These are phyloP conservation scores for Adela reaumurella DNA, from an alignment of 2,888 invertebrate genomes.

Conservation along the genomic window DNA sequence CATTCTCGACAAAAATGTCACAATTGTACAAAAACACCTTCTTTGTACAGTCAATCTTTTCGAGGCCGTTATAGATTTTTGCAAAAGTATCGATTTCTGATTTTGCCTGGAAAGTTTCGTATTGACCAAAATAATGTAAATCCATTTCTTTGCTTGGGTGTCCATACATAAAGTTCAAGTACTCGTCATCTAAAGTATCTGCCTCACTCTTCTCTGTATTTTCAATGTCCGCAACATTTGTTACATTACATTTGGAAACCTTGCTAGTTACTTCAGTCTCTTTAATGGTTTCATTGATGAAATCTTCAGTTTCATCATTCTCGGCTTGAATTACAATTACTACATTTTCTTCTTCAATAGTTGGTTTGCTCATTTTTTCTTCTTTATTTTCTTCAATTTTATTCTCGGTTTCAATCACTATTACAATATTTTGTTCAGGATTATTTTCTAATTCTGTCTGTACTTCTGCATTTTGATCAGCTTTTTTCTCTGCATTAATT, in stretches of 20 bases:
- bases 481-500: not conserved
- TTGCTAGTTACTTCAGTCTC: too few relatives aligned
- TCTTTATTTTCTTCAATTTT: too few relatives aligned
- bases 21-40: slow-evolving; percentile 40
- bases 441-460: too few relatives aligned
- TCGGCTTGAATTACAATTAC: too few relatives aligned
- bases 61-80: slow-evolving; percentile 25
- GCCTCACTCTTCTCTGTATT: slow-evolving; percentile 1
- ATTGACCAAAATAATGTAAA: slow-evolving; percentile 33
- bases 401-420: too few relatives aligned
- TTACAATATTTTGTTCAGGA: too few relatives aligned
- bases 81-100: slow-evolving; percentile 27
- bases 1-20: slow-evolving; percentile 32
- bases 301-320: too few relatives aligned
- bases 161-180: slow-evolving; percentile 9
- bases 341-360: too few relatives aligned
- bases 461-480: not conserved
- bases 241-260: slow-evolving; percentile 1
- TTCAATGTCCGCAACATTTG: not conserved
- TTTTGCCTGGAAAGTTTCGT: slow-evolving; percentile 35
- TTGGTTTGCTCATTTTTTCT: too few relatives aligned
- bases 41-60: slow-evolving; percentile 15
- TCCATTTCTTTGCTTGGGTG: slow-evolving; percentile 5
- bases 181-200: not conserved
- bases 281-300: too few relatives aligned